These are phyloP conservation scores for Brachyrhaphis roseni DNA, from an alignment of 2,797 vertebrate species.

Conservation along the genomic window DNA sequence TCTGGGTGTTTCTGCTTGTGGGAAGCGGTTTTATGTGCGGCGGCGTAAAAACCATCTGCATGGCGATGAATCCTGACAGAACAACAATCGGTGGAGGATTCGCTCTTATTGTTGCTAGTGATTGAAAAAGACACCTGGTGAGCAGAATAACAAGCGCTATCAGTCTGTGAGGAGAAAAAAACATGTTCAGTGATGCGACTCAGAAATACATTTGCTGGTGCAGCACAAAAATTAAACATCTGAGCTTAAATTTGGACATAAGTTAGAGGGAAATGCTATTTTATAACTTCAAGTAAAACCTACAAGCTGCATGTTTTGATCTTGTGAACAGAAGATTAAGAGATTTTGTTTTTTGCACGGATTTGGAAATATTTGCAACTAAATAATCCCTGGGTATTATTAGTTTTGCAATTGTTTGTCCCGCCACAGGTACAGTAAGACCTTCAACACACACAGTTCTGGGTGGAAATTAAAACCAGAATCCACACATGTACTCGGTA, in stretches of 20 bases:
- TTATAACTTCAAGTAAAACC: not conserved
- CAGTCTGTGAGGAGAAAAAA: not conserved
- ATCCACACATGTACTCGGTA: not conserved
- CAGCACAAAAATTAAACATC: not conserved
- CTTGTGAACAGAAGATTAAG: not conserved
- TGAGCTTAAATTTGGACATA: not conserved
- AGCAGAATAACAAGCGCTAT: slow-evolving; percentile 1
- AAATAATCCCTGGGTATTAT: not conserved
- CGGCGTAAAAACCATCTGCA: not conserved
- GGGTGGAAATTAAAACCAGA: not conserved
- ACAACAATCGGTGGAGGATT: not conserved
- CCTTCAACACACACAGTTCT: not conserved
- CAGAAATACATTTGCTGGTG: not conserved
- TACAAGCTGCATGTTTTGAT: not conserved
- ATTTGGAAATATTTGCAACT: not conserved
- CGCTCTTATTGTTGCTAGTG: not conserved
- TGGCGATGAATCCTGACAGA: slow-evolving; percentile 11
- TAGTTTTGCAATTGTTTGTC: not conserved
- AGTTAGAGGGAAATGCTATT: not conserved
- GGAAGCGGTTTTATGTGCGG: not conserved
- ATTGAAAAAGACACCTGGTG: not conserved
- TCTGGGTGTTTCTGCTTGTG: slow-evolving; percentile 10
- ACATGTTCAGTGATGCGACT: not conserved
- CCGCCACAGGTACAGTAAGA: not conserved
- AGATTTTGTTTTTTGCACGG: not conserved